phyloP scores from a whole-genome alignment of 2,888 invertebrate genomes.

The Acrobasis consociella region DNA sequence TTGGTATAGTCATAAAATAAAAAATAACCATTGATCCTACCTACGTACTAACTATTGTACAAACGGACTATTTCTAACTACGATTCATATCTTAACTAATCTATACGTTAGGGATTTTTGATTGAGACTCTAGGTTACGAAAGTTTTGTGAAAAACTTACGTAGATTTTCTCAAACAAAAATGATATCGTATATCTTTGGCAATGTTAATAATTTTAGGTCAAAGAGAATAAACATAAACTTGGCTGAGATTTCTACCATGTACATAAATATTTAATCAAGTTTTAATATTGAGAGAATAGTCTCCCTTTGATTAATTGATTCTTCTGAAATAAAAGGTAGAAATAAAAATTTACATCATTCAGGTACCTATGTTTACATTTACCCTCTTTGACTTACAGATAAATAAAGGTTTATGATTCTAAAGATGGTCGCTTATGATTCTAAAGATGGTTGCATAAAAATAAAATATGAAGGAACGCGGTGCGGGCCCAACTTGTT shows the following conservation, averaged over 20 bases:
- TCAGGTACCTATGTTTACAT: too few species aligned
- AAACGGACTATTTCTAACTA: constrained; percentile 54
- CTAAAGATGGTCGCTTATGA: constrained; percentile 3
- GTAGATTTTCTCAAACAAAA: constrained; percentile 5
- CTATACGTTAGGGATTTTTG: constrained; percentile 28
- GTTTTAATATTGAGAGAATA: too few species aligned
- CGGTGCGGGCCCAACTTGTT: constrained; percentile 28
- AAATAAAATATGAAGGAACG: constrained; percentile 22
- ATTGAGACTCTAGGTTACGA: background rate
- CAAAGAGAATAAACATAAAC: too few species aligned
- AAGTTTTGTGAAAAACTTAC: background rate
- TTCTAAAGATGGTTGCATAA: too few species aligned
- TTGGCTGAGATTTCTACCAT: too few species aligned
- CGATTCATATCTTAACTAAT: constrained; percentile 44
- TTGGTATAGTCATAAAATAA: constrained; percentile 29
- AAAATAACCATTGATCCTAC: constrained; percentile 43
- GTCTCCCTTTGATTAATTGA: too few species aligned
- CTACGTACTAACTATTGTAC: constrained; percentile 57
- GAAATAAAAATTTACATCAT: too few species aligned
- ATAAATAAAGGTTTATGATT: constrained; percentile 20
- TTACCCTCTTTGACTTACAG: too few species aligned
- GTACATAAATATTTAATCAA: too few species aligned
- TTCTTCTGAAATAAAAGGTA: too few species aligned
- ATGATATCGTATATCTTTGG: constrained; percentile 48
- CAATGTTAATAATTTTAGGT: constrained; percentile 45